Conservation (phyloP, 92 coral and sea anemone genomes). For the Zoanthus sansibaricus region DNA sequence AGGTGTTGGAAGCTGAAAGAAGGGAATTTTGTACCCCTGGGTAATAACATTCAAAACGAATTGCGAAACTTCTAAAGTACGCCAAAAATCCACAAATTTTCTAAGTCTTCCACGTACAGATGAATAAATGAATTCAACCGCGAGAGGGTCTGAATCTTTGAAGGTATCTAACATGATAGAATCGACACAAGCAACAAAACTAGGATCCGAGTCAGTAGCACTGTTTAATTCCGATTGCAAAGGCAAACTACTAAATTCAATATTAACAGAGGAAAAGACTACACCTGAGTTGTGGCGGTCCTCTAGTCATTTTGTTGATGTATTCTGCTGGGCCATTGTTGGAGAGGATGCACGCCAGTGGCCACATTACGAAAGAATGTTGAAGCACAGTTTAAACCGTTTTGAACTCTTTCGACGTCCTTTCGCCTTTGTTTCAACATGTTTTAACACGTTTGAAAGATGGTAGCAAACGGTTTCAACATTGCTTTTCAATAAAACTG, state of each 20-base stretch:
- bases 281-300: constrained; percentile 34
- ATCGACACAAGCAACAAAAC: constrained; percentile 24
- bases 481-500: no score
- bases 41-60: constrained; percentile 47
- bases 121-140: constrained; percentile 25
- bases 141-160: constrained; percentile 28
- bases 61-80: constrained; percentile 47
- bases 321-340: constrained; percentile 18
- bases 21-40: constrained; percentile 54
- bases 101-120: constrained; percentile 42
- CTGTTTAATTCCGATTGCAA: constrained; percentile 2
- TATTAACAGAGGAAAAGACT: constrained; percentile 20
- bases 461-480: no score
- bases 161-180: constrained; percentile 14
- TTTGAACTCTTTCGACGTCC: no score
- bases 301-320: constrained; percentile 41
- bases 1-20: constrained; percentile 54
- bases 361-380: not conserved
- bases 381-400: no score
- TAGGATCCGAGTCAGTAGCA: constrained; percentile 9
- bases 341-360: constrained; percentile 39
- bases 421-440: no score
- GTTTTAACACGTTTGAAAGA: no score
- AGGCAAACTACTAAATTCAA: not conserved
- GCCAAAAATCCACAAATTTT: constrained; percentile 46